Conservation (phyloP, 1,140 invertebrate genomes). For the Sweltsa coloradensis region DNA sequence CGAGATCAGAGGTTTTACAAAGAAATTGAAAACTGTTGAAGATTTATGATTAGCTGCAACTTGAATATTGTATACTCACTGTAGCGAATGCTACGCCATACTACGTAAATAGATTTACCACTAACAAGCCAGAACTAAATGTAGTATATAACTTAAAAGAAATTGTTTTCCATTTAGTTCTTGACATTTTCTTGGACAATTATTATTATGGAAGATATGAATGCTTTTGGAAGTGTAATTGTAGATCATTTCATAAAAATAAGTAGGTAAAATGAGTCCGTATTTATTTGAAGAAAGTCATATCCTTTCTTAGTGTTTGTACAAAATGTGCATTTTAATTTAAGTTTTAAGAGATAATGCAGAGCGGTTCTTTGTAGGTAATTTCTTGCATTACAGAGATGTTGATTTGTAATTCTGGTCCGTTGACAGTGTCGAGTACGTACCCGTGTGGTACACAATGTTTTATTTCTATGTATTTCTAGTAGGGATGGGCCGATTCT, state of each 20-base stretch:
- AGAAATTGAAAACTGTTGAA: too few species aligned
- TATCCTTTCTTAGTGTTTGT: slow-evolving; percentile 12
- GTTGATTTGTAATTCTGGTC: background rate
- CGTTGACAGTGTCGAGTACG: too few species aligned
- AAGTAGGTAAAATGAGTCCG: slow-evolving; percentile 2
- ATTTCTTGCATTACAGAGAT: slow-evolving; percentile 11
- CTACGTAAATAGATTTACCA: slow-evolving; percentile 2
- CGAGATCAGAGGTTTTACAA: background rate
- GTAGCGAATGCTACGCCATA: too few species aligned
- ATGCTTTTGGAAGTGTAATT: background rate
- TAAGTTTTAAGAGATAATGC: slow-evolving; percentile 6
- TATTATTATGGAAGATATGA: slow-evolving; percentile 3
- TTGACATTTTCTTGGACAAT: background rate
- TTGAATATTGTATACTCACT: too few species aligned
- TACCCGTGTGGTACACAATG: too few species aligned
- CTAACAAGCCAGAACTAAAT: background rate
- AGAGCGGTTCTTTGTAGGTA: background rate
- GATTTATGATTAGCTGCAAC: too few species aligned
- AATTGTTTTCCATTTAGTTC: too few species aligned
- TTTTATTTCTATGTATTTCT: too few species aligned
- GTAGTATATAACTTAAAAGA: too few species aligned
- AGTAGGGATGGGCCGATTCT: too few species aligned
- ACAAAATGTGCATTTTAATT: slow-evolving; percentile 11
- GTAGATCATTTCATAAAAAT: slow-evolving; percentile 2
- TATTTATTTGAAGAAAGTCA: background rate